phyloP scores from a whole-genome alignment of 2,113 vertebrate species.

The Nansenia antarctica region DNA sequence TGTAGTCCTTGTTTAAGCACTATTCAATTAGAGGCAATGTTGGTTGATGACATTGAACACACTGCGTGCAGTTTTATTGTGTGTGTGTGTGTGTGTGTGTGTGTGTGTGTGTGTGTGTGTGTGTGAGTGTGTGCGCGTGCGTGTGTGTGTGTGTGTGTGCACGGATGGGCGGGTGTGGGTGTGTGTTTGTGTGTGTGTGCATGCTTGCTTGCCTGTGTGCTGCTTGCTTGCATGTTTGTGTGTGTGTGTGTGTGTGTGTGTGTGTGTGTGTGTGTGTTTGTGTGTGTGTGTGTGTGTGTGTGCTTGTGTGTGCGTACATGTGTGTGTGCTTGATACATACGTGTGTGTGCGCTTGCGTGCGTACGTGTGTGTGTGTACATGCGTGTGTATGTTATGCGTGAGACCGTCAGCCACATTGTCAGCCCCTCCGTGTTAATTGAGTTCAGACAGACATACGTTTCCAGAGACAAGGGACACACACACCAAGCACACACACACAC shows the following conservation, averaged over 20 bases:
- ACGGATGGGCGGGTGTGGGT: neutral
- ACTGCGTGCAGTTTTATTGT: neutral
- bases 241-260: no score
- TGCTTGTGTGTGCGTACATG: no score
- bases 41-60: neutral
- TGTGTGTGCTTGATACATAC: no score
- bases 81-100: neutral
- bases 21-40: neutral
- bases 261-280: no score
- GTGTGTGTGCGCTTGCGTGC: neutral
- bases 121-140: conserved; percentile 1
- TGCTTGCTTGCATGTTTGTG: conserved; percentile 2
- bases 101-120: neutral
- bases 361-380: conserved; percentile 5
- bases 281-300: no score
- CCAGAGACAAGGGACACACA: no score
- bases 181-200: neutral
- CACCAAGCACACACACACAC: no score
- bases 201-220: neutral
- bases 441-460: no score
- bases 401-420: no score
- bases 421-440: no score
- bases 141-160: neutral
- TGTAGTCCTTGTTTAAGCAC: neutral
- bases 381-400: no score